phyloP scores from a whole-genome alignment of 1,140 invertebrate species.

The Lerema accius region DNA sequence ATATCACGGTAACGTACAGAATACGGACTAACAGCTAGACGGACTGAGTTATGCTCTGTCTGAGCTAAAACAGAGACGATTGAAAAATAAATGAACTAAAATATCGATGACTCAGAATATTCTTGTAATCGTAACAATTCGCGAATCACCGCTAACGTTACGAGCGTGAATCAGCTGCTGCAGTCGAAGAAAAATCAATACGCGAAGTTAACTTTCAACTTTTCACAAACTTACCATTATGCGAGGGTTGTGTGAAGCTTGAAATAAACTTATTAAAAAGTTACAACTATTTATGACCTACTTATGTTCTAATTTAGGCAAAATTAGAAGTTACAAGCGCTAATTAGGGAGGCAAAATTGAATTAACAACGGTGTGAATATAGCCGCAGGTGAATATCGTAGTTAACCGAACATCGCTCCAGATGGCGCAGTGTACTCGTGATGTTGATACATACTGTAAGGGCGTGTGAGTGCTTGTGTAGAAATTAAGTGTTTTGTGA shows the following conservation, averaged over 20 bases:
- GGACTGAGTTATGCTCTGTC: background rate
- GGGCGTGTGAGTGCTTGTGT: conserved; percentile 81
- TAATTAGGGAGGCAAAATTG: conserved; percentile 59
- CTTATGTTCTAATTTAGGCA: conserved; percentile 37
- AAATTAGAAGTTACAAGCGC: conserved; percentile 43
- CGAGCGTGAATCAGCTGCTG: conserved; percentile 65
- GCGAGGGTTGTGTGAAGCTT: background rate
- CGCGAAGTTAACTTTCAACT: conserved; percentile 40
- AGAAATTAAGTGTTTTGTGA: conserved; percentile 78
- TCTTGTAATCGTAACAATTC: conserved; percentile 50
- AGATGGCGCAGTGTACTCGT: conserved; percentile 80
- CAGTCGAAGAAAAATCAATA: conserved; percentile 66
- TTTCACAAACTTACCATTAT: background rate
- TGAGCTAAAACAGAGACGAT: conserved; percentile 23
- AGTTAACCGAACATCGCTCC: conserved; percentile 54
- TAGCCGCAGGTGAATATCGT: conserved; percentile 58
- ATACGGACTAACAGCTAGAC: background rate
- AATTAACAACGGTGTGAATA: conserved; percentile 64
- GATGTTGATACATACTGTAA: conserved; percentile 79
- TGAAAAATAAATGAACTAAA: conserved; percentile 50
- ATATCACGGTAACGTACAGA: background rate
- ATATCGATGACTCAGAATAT: conserved; percentile 64
- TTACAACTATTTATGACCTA: conserved; percentile 22
- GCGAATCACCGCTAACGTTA: conserved; percentile 48
- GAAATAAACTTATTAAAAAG: background rate